Evolutionary conservation across 1,140 invertebrate genomes (phyloP).

Genomic region (Nephotettix cincticeps): DNA sequence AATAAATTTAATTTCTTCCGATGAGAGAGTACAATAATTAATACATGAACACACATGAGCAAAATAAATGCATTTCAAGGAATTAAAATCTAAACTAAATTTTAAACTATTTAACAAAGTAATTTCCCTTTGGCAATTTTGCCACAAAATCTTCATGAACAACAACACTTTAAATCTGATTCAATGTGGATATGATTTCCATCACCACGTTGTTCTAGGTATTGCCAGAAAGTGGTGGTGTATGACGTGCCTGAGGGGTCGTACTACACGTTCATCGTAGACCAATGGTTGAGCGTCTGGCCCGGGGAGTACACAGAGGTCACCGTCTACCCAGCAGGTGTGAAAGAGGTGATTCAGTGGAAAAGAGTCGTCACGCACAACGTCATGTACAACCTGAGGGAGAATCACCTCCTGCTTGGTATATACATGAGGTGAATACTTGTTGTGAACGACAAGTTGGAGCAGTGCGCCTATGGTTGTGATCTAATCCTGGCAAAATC

Average conservation of each 20-base stretch:
- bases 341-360: background rate
- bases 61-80: too few species aligned
- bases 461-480: too few species aligned
- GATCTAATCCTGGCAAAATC: too few species aligned
- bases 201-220: background rate
- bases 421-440: slow-evolving; percentile 26
- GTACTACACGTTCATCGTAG: background rate
- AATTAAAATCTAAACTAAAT: too few species aligned
- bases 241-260: background rate
- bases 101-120: too few species aligned
- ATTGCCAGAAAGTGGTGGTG: background rate
- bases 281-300: background rate
- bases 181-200: too few species aligned
- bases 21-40: too few species aligned
- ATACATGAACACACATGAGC: too few species aligned
- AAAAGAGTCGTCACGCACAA: background rate
- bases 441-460: background rate
- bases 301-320: background rate
- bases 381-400: background rate
- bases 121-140: too few species aligned
- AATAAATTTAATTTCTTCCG: too few species aligned
- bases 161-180: too few species aligned
- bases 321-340: background rate
- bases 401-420: slow-evolving; percentile 28
- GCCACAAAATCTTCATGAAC: too few species aligned